Evolutionary conservation across 1,140 invertebrate species (phyloP).

Genomic region (Drosophila setifemur): DNA sequence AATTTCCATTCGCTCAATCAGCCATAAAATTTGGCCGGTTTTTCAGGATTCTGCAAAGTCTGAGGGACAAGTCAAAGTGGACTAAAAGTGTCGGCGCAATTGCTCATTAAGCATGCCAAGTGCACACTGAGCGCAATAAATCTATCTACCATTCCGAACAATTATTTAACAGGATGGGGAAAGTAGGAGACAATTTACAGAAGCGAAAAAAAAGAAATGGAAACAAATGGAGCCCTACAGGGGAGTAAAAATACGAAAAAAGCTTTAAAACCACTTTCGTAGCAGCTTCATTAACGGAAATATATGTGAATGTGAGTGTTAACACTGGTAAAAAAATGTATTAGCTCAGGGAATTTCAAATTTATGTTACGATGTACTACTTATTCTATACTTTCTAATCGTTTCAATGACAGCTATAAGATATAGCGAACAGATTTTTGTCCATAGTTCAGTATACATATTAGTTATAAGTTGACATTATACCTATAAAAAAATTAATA

Average conservation of each 20-base stretch:
- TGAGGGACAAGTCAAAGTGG: slow-evolving; percentile 9
- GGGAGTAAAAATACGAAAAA: slow-evolving; percentile 27
- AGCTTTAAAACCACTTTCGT: slow-evolving; percentile 22
- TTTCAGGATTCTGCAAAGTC: background rate
- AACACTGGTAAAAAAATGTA: background rate
- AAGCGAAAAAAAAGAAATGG: background rate
- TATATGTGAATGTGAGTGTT: background rate
- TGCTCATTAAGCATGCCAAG: slow-evolving; percentile 39
- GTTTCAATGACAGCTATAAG: no score
- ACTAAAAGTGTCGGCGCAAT: slow-evolving; percentile 23
- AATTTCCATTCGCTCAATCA: slow-evolving; percentile 51
- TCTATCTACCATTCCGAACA: slow-evolving; percentile 20
- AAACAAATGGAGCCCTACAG: background rate
- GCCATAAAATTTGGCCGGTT: slow-evolving; percentile 42
- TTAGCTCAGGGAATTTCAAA: background rate
- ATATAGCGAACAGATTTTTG: no score
- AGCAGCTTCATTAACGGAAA: slow-evolving; percentile 32
- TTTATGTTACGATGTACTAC: no score
- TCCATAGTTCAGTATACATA: no score
- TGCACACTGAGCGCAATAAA: slow-evolving; percentile 32
- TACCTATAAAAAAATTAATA: no score
- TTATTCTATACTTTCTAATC: no score
- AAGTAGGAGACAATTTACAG: slow-evolving; percentile 8
- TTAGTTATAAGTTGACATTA: no score
- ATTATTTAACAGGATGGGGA: slow-evolving; percentile 21